Percentiles rank a stretch among this genome's conserved stretches.
These are phyloP conservation scores for Smittia aterrima DNA, from an alignment of 2,888 invertebrate genomes.

Conservation along the genomic window DNA sequence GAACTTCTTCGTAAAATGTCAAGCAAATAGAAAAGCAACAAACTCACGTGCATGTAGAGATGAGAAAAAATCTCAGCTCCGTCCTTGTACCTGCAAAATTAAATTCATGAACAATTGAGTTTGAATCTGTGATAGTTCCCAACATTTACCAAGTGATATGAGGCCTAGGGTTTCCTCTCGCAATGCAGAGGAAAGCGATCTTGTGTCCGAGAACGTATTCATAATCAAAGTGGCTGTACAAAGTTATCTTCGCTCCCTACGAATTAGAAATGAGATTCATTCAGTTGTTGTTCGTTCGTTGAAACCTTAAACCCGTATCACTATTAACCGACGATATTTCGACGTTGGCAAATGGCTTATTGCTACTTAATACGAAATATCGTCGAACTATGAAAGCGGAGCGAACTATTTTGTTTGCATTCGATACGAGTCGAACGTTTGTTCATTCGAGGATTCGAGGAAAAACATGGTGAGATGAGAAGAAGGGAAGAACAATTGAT, in stretches of 20 bases:
- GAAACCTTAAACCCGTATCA: not conserved
- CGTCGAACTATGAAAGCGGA: not conserved
- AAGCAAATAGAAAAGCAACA: not conserved
- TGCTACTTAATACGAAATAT: not conserved
- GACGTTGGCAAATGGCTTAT: not conserved
- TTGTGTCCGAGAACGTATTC: constrained; percentile 93
- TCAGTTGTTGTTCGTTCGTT: not conserved
- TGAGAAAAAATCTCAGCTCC: constrained; percentile 90
- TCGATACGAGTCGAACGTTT: not conserved
- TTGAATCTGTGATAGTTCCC: not conserved
- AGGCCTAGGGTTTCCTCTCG: constrained; percentile 84
- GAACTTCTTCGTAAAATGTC: not conserved
- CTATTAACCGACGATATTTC: not conserved
- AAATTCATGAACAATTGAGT: not conserved
- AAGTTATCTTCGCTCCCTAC: constrained; percentile 85
- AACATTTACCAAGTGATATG: constrained; percentile 78
- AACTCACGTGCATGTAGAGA: constrained; percentile 77
- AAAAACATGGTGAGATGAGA: not conserved
- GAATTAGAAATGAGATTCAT: constrained; percentile 31
- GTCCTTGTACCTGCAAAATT: constrained; percentile 75
- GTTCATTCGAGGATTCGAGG: too few species aligned
- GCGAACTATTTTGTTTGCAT: not conserved
- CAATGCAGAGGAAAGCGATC: constrained; percentile 88
- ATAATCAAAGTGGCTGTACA: constrained; percentile 88
- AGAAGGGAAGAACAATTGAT: constrained; percentile 28